phyloP scores from a whole-genome alignment of 2,113 vertebrate genomes.

The Galemys pyrenaicus region DNA sequence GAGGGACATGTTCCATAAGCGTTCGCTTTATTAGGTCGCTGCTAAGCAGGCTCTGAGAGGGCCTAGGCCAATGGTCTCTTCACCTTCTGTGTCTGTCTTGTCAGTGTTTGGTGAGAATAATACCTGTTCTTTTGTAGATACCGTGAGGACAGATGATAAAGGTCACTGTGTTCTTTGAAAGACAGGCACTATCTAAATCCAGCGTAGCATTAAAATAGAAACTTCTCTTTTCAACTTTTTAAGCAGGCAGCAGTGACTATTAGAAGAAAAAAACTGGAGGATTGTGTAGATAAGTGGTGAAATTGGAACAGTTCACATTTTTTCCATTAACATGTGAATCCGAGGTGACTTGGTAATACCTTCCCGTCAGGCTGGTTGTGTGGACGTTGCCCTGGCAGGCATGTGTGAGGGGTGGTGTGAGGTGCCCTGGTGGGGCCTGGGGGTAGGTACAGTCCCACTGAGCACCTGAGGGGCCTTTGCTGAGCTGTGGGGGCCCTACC shows the following conservation, averaged over 20 bases:
- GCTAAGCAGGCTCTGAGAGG: background rate
- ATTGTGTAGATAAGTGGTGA: background rate
- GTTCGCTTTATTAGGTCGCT: background rate
- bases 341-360: background rate
- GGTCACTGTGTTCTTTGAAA: conserved; percentile 56
- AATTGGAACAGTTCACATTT: background rate
- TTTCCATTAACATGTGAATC: background rate
- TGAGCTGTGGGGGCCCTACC: too few species aligned
- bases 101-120: conserved; percentile 67
- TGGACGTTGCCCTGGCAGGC: too few species aligned
- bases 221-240: conserved; percentile 27
- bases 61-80: background rate
- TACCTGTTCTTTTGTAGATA: conserved; percentile 29
- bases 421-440: background rate
- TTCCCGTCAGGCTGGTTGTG: background rate
- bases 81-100: conserved; percentile 27
- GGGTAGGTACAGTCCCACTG: background rate
- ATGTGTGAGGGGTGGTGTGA: background rate
- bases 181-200: background rate
- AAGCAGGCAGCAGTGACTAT: background rate
- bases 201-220: background rate
- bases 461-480: too few species aligned
- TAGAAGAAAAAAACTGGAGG: conserved; percentile 13
- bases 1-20: background rate
- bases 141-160: conserved; percentile 16